Evolutionary conservation across 2,888 invertebrate species (phyloP), one percentile per base, ranked within the genome.

Genomic region (Habrosyne pyritoides): DNA sequence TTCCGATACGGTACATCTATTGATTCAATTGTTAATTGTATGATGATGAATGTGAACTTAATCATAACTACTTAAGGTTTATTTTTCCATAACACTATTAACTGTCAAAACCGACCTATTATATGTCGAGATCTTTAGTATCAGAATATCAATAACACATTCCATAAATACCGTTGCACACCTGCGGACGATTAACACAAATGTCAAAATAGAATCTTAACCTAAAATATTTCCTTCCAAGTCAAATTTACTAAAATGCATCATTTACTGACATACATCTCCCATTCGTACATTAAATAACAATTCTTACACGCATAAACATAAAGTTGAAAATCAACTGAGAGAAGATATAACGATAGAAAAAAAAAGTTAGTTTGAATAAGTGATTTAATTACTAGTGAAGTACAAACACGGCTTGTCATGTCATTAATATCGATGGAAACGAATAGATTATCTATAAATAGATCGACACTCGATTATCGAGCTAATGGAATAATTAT

Each of bases 111-210:
- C n/a, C n/a, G n/a, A n/a, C n/a, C n/a, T n/a, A n/a, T n/a, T n/a
- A n/a, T n/a, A n/a, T n/a, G n/a, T n/a, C n/a, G n/a, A n/a, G n/a
- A n/a, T n/a, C n/a, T n/a, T n/a, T 30, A 60, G 67, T 54, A 59
- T 42, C 48, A 66, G 73, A 75, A 74, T 78, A 81, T 79, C 73
- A 77, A 73, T 75, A 72, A 67, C 75, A 75, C 77, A 87, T 88
- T 77, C 81, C 68, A 52, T 26, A 73, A 69, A 83, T 83, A 69
- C 77, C 73, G 48, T 42, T n/a, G 56, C 75, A 78, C 90, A 90
- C 88, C 89, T 90, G 90, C 71, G 81, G 64, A 67, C 89, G 79
- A 89, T 90, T 90, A 90, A 87, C 90, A 85, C 80, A 74, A 84
- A 89, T 87, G 89, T 91, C 89, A 89, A 89, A 91, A 89, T 87